Evolutionary conservation across 2,113 vertebrate species (phyloP).

Genomic region (Furnarius figulus): DNA sequence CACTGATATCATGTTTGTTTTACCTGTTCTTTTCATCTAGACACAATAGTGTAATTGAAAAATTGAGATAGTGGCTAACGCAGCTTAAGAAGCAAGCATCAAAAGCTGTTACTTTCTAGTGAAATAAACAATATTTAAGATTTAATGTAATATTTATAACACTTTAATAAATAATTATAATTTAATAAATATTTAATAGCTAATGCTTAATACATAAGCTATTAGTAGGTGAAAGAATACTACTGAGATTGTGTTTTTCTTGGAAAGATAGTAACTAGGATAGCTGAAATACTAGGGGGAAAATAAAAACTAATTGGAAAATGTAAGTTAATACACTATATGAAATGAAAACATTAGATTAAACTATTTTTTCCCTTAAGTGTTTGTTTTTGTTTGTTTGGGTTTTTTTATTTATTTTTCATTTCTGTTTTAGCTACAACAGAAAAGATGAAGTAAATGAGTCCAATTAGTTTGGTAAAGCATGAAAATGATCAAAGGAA

Average conservation of each 20-base stretch:
- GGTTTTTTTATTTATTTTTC: background rate
- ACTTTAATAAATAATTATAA: background rate
- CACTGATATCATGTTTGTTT: background rate
- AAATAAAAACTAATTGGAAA: background rate
- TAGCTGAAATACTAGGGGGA: background rate
- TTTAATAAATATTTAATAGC: background rate
- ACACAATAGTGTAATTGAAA: background rate
- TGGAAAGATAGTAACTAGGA: background rate
- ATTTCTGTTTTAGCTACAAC: background rate
- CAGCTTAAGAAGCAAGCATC: background rate
- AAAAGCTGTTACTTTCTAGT: background rate
- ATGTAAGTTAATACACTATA: background rate
- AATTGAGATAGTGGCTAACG: background rate
- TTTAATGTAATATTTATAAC: background rate
- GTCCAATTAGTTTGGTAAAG: background rate
- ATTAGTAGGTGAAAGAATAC: background rate
- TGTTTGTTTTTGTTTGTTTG: background rate
- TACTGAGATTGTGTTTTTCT: background rate
- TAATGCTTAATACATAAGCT: background rate
- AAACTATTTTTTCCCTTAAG: background rate
- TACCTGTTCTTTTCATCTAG: background rate
- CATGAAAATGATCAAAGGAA: background rate
- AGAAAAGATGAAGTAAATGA: background rate
- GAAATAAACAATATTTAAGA: background rate
- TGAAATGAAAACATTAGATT: background rate